Evolutionary conservation across 2,888 invertebrate genomes (phyloP).

Genomic region (Oligia strigilis): DNA sequence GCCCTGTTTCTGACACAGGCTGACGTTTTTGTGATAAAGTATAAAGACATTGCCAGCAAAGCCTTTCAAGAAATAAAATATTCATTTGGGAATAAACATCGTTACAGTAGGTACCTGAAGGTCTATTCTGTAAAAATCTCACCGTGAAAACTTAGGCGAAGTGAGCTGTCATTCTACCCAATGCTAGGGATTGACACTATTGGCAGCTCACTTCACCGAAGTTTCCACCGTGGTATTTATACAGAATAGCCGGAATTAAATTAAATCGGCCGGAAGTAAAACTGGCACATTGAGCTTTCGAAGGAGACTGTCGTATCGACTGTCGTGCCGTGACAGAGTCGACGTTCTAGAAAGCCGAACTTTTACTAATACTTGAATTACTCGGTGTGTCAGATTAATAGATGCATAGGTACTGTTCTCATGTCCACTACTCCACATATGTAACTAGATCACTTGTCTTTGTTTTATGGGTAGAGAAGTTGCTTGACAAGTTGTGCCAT

Average conservation of each 20-base stretch:
- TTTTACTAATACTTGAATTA: not conserved
- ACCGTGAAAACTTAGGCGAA: not conserved
- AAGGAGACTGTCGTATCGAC: not conserved
- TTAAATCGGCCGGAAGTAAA: not conserved
- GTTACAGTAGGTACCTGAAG: not conserved
- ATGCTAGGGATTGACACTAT: not conserved
- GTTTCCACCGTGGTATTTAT: not conserved
- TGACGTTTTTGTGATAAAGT: slow-evolving; percentile 32
- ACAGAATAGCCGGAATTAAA: not conserved
- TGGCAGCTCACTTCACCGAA: not conserved
- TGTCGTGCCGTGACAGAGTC: not conserved
- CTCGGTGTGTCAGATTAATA: too few relatives aligned
- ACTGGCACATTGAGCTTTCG: not conserved
- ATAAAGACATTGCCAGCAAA: slow-evolving; percentile 16
- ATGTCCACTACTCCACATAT: not conserved
- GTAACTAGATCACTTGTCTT: not conserved
- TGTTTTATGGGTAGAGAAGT: not conserved
- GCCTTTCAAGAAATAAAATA: slow-evolving; percentile 21
- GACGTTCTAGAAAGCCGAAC: not conserved
- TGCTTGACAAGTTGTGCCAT: not conserved
- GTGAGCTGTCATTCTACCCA: not conserved
- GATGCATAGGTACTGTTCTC: not conserved
- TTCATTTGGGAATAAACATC: not conserved
- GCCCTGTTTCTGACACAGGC: slow-evolving; percentile 45
- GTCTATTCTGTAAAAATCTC: not conserved